Conservation (phyloP, 2,113 vertebrate genomes). For the Mixornis gularis region DNA sequence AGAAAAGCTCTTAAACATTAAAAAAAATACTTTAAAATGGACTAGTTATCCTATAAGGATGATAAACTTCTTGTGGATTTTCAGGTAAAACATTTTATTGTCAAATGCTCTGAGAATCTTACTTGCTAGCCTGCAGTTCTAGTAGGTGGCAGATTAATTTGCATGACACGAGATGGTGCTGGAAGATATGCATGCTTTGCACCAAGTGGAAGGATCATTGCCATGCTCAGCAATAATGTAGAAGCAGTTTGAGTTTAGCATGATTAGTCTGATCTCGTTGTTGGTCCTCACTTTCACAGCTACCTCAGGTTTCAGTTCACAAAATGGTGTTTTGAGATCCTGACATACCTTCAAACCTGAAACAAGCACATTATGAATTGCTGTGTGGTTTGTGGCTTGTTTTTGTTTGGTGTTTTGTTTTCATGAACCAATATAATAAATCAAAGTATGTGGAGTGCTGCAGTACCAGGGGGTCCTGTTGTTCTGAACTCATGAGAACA, state of each 20-base stretch:
- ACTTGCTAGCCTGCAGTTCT: not conserved
- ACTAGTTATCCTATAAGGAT: not conserved
- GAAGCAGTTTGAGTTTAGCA: not conserved
- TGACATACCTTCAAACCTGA: not conserved
- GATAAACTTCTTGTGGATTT: not conserved
- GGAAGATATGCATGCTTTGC: not conserved
- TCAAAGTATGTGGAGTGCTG: not conserved
- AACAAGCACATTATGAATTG: not conserved
- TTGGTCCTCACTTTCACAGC: not conserved
- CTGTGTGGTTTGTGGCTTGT: not conserved
- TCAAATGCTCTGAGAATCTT: not conserved
- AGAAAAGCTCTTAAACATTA: not conserved
- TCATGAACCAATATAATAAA: not conserved
- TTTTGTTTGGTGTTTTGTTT: not conserved
- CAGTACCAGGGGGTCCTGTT: not conserved
- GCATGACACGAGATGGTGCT: accelerated
- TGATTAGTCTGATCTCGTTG: not conserved
- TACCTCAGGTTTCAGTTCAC: not conserved
- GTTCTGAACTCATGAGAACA: not conserved
- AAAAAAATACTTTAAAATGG: not conserved
- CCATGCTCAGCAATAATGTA: not conserved
- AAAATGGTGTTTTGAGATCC: not conserved
- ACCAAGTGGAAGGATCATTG: not conserved
- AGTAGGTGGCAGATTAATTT: not conserved
- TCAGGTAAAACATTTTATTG: not conserved